Evolutionary conservation across 1,140 invertebrate genomes (phyloP).

Genomic region (Diploscapter pachys): DNA sequence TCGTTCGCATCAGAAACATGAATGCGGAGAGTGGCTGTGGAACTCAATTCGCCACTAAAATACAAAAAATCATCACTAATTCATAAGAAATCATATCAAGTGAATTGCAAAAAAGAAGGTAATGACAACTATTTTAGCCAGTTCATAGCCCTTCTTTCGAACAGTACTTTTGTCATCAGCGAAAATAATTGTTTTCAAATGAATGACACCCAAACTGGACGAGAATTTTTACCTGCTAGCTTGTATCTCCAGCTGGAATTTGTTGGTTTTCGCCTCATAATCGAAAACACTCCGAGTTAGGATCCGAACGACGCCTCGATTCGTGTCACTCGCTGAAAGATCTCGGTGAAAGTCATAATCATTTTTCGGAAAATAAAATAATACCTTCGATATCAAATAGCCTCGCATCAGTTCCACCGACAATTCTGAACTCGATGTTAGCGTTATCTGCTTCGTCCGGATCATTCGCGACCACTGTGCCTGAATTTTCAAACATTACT

Average conservation of each 20-base stretch:
- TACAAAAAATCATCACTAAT: too few relatives aligned
- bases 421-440: conserved; percentile 53
- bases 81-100: too few relatives aligned
- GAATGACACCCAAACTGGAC: too few relatives aligned
- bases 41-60: conserved; percentile 54
- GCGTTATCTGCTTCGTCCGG: conserved; percentile 82
- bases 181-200: not conserved
- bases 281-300: conserved; percentile 51
- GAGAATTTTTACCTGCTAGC: conserved; percentile 39
- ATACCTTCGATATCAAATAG: conserved; percentile 54
- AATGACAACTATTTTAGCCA: too few relatives aligned
- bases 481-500: too few relatives aligned
- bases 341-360: not conserved
- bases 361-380: not conserved
- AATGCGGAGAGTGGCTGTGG: conserved; percentile 49
- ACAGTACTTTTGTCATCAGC: too few relatives aligned
- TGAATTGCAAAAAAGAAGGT: too few relatives aligned
- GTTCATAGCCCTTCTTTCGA: too few relatives aligned
- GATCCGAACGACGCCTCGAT: conserved; percentile 46
- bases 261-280: conserved; percentile 53
- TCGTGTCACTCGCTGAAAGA: conserved; percentile 20
- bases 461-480: conserved; percentile 84
- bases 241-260: conserved; percentile 51
- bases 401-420: conserved; percentile 54
- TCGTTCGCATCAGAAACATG: conserved; percentile 55